phyloP scores from a whole-genome alignment of 2,797 vertebrate genomes.

The Lacerta agilis region DNA sequence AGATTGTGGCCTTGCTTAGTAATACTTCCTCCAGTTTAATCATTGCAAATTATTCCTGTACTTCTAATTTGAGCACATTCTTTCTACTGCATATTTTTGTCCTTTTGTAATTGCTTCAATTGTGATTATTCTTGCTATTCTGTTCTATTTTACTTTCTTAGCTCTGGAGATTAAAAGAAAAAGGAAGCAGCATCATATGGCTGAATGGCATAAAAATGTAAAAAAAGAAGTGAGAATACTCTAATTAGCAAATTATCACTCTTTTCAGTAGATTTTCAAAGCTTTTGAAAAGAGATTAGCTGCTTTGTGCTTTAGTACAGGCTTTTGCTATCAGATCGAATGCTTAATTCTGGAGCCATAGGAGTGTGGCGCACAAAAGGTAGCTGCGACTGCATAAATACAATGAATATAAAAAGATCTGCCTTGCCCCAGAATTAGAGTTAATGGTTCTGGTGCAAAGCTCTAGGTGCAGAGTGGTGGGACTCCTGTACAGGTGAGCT shows the following conservation, averaged over 20 bases:
- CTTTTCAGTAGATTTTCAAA: conserved; percentile 56
- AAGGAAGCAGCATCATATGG: conserved; percentile 31
- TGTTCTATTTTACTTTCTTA: conserved; percentile 46
- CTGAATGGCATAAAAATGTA: conserved; percentile 52
- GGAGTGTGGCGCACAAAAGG: conserved; percentile 39
- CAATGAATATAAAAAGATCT: background rate
- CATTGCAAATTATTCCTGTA: conserved; percentile 14
- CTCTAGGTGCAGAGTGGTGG: background rate
- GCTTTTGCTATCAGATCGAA: conserved; percentile 64
- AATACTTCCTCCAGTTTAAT: background rate
- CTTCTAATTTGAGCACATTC: conserved; percentile 11
- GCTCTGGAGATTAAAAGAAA: conserved; percentile 55
- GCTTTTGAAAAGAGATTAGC: conserved; percentile 61
- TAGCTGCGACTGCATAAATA: conserved; percentile 53
- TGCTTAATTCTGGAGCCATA: conserved; percentile 52
- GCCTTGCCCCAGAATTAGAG: background rate
- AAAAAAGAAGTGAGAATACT: conserved; percentile 33
- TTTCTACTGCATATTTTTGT: conserved; percentile 27
- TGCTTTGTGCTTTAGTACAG: conserved; percentile 59
- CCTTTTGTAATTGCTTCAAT: conserved; percentile 40
- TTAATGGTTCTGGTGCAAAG: background rate
- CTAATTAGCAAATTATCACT: conserved; percentile 70
- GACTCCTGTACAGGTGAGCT: background rate
- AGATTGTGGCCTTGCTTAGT: background rate
- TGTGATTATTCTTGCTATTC: conserved; percentile 33